A percentile compares a stretch with the other conserved stretches of the same genome.
Evolutionary conservation across 2,113 vertebrate species (phyloP).

Genomic region (Dicaeum eximium): DNA sequence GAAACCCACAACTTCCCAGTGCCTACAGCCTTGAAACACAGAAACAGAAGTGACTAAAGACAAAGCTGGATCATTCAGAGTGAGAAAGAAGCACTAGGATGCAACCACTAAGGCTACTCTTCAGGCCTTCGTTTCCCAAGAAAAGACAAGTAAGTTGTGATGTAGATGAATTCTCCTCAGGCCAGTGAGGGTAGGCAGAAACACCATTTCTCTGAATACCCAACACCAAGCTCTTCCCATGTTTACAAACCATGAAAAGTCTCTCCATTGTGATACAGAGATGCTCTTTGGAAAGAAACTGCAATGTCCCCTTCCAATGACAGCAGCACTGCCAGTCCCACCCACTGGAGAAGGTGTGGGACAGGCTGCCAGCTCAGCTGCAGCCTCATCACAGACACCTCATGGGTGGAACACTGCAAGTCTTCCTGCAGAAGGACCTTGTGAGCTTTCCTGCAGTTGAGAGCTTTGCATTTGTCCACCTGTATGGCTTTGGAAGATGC

Average conservation of each 20-base stretch:
- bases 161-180: neutral
- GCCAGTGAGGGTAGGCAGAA: neutral
- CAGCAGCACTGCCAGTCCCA: neutral
- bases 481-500: neutral
- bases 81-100: neutral
- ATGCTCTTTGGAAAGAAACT: neutral
- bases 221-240: accelerated
- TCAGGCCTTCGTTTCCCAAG: neutral
- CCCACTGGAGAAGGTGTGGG: neutral
- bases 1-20: neutral
- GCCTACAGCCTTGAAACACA: neutral
- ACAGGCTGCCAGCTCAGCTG: neutral
- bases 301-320: neutral
- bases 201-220: neutral
- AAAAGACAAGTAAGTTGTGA: neutral
- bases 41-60: neutral
- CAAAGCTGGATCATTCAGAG: neutral
- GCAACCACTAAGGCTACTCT: neutral
- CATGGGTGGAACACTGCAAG: neutral
- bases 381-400: neutral
- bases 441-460: neutral
- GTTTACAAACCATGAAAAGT: neutral
- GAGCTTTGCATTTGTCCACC: neutral
- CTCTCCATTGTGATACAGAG: neutral
- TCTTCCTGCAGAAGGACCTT: neutral